Percentiles rank a stretch among this genome's conserved stretches.
Evolutionary conservation across 1,140 invertebrate genomes (phyloP).

Genomic region (Eupristina koningsbergeri): DNA sequence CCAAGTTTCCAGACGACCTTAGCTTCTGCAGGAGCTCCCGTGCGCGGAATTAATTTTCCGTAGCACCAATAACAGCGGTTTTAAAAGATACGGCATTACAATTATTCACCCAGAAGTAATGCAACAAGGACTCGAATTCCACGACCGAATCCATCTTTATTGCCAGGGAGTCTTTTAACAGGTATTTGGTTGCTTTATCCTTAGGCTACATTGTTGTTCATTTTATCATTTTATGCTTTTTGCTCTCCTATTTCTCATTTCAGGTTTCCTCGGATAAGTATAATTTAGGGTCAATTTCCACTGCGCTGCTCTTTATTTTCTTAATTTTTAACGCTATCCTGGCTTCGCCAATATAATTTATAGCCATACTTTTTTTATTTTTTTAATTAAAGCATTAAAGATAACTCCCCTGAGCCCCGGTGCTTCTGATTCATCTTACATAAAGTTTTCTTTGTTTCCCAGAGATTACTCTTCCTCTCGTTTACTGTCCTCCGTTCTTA

Average conservation of each 20-base stretch:
- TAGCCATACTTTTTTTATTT: neutral
- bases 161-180: slow-evolving; percentile 12
- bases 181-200: neutral
- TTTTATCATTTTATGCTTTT: neutral
- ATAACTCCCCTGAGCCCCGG: neutral
- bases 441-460: slow-evolving; percentile 30
- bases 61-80: neutral
- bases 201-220: neutral
- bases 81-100: neutral
- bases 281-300: slow-evolving; percentile 3
- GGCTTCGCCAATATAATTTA: neutral
- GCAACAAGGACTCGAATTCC: neutral
- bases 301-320: neutral
- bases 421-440: neutral
- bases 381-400: slow-evolving; percentile 42
- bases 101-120: neutral
- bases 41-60: slow-evolving; percentile 16
- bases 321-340: neutral
- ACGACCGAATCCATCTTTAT: neutral
- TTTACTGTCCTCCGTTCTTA: neutral
- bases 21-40: neutral
- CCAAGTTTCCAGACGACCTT: slow-evolving; percentile 17
- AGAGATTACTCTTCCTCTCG: neutral
- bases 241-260: neutral
- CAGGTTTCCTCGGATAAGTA: neutral